Evolutionary conservation across 2,797 vertebrate species (phyloP), one percentile per base, ranked within the genome.

Genomic region (Psittacula derbiana): DNA sequence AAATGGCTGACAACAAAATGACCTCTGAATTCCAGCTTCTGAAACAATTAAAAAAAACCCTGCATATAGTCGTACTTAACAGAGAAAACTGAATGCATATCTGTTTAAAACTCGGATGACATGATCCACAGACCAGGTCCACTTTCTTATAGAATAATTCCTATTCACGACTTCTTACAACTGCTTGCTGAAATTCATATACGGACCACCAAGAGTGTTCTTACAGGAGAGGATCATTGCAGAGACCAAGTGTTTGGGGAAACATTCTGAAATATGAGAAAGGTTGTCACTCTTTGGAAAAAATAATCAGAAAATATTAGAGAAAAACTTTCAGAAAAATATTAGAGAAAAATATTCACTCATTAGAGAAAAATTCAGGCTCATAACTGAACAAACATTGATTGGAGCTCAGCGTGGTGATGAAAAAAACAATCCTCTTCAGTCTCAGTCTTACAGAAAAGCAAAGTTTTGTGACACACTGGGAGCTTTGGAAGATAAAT

Each of bases 41-140:
- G 72, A 76, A 81, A 80, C 36, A 73, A 38, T 38, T 38, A 53
- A 80, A 79, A 80, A 73, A 62, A 69, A 67, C 23, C 25, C 9
- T 57, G 33, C 46, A n/a, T 84, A 61, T 43, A 76, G 36, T 90
- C 21, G n/a, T 84, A 61, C 23, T 76, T 88, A 69, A 46, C 41
- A 71, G 43, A 61, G 44, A 55, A 86, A 66, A 70, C 8, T 49
- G 61, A 91, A 76, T 60, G 14, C 19, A 6, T 86, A 8, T 40
- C 28, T 46, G 20, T 79, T 44, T 82, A 41, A 88, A 78, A 93
- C 31, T 65, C 2, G 2, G n/a, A 46, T 58, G 28, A 18, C 1
- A 0, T 36, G 8, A 19, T 60, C 12, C 21, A 21, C 7, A 19
- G 20, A 33, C 10, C 4, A 3, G 1, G 0, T 38, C 53, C 66